Evolutionary conservation across 1,140 invertebrate genomes (phyloP).

Genomic region (Anthonomus grandis): DNA sequence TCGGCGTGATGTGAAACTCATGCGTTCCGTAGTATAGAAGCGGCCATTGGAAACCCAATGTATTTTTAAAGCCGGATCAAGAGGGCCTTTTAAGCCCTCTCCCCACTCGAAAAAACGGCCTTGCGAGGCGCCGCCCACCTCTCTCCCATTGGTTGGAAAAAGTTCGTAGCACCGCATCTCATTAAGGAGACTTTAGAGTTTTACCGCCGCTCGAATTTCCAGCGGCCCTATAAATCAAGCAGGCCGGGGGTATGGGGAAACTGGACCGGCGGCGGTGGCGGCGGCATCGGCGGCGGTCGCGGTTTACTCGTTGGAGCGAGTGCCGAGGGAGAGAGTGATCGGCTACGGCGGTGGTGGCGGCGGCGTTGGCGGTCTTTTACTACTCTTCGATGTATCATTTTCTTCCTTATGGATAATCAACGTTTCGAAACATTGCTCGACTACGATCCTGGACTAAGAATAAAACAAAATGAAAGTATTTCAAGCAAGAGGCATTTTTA

Average conservation of each 20-base stretch:
- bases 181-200: constrained; percentile 48
- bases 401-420: too few species aligned
- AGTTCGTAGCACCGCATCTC: constrained; percentile 45
- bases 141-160: constrained; percentile 45
- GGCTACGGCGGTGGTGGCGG: too few species aligned
- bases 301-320: constrained; percentile 16
- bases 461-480: too few species aligned
- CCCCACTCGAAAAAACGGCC: constrained; percentile 43
- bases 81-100: constrained; percentile 39
- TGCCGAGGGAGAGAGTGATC: too few species aligned
- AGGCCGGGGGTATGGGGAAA: constrained; percentile 24
- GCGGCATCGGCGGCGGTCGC: constrained; percentile 18
- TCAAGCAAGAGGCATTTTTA: too few species aligned
- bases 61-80: constrained; percentile 48
- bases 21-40: constrained; percentile 38
- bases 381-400: too few species aligned
- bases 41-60: constrained; percentile 46
- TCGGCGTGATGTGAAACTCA: too few species aligned
- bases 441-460: too few species aligned
- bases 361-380: too few species aligned
- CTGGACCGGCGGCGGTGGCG: not conserved
- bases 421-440: too few species aligned
- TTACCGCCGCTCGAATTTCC: constrained; percentile 43
- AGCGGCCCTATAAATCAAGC: constrained; percentile 47
- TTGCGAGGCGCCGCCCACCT: constrained; percentile 27